Percentiles rank a stretch among this genome's conserved stretches.
Evolutionary conservation across 2,113 vertebrate genomes (phyloP).

Genomic region (Carollia perspicillata): DNA sequence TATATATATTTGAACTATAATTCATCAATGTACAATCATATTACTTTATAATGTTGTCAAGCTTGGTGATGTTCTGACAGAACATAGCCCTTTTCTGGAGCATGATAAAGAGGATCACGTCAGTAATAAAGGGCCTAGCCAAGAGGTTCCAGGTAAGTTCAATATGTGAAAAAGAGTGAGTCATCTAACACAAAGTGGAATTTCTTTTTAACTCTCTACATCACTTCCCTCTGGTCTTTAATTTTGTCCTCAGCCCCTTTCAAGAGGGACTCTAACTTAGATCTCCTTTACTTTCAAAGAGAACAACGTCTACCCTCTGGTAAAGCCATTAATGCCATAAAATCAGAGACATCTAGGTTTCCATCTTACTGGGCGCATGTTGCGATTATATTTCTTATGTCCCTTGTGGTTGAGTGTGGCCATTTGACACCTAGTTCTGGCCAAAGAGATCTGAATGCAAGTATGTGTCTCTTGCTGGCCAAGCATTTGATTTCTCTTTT

Average conservation of each 20-base stretch:
- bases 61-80: not conserved
- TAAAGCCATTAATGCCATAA: not conserved
- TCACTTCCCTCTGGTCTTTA: not conserved
- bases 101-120: not conserved
- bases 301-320: not conserved
- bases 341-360: not conserved
- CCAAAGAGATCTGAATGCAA: not conserved
- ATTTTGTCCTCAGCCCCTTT: not conserved
- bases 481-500: not conserved
- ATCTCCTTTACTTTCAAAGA: not conserved
- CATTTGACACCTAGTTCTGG: not conserved
- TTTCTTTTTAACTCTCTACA: not conserved
- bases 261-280: not conserved
- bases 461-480: not conserved
- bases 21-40: not conserved
- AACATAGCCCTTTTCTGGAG: not conserved
- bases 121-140: not conserved
- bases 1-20: not conserved
- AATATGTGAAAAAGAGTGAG: not conserved
- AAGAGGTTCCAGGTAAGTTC: not conserved
- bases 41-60: not conserved
- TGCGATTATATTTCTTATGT: not conserved
- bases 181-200: not conserved
- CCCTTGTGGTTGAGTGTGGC: not conserved
- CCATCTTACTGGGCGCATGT: not conserved